Base-by-base conservation (phyloP, 1,140 invertebrate genomes). In the Pemphigus obesinymphae region DNA sequence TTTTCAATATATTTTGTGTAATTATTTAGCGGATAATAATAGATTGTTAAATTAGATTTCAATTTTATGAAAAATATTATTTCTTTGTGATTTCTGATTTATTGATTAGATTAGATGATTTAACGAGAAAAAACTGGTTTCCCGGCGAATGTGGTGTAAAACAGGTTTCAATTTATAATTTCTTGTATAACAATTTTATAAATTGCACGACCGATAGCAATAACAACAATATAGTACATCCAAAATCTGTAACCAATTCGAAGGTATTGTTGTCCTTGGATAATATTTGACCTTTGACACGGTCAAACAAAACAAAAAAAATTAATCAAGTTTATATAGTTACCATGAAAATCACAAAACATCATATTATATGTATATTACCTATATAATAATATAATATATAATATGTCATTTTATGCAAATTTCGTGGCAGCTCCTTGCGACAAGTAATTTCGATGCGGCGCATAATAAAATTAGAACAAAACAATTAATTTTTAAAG, bases 221-320 rank as follows among this genome's bases (percentile, higher is more conserved):
- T 72, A 72, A 78, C 10, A 76, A 75, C 76, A 63, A 80, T n/a
- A n/a, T 63, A 29, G 76, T 45, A 11, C 53, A 63, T 80, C 55
- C 34, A 63, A 80, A 80, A 61, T 80, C 76, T 61, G 76, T 45
- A 80, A 80, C 76, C 76, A 61, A 80, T 80, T 43, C 4, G 76
- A 63, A 80, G 55, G 55, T 80, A 80, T 61, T 63, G 20, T 43
- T 15, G 37, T 63, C 76, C 76, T 80, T 80, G 76, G 23, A 80
- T 45, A 61, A 37, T 40, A 20, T 20, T 0, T 17, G 40, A 45
- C 76, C 76, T 80, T n/a, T 80, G 55, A 80, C 55, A 80, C 55
- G 76, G 76, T 80, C 8, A 61, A 43, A 78, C 1, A 78, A 58
- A 58, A 61, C 13, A 26, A 61, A 68, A 75, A n/a, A n/a, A 26